These are phyloP conservation scores for Nasonia longicornis DNA, from an alignment of 1,140 invertebrate genomes.

Conservation along the genomic window DNA sequence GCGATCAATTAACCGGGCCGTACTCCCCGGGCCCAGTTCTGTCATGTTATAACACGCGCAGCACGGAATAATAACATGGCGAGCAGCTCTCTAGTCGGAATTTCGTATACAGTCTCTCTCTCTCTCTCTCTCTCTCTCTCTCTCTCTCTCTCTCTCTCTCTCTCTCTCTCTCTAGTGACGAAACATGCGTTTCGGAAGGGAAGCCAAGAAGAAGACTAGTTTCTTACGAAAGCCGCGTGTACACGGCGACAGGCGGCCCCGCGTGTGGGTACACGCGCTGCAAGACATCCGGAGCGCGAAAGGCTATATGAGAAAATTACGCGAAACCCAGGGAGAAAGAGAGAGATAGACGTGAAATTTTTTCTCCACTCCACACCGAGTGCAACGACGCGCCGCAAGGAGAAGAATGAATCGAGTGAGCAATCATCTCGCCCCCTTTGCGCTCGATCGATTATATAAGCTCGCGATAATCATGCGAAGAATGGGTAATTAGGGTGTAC, in stretches of 20 bases:
- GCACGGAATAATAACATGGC: background rate
- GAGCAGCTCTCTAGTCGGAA: background rate
- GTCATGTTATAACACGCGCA: background rate
- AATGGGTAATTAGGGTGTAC: slow-evolving; percentile 42
- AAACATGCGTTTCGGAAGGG: slow-evolving; percentile 42
- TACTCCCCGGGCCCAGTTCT: background rate
- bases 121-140: too few species aligned
- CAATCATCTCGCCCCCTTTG: slow-evolving; percentile 4
- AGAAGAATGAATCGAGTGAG: slow-evolving; percentile 34
- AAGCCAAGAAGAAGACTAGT: slow-evolving; percentile 37
- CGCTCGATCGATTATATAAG: slow-evolving; percentile 45
- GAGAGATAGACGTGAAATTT: background rate
- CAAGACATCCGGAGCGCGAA: slow-evolving; percentile 24
- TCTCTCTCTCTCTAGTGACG: background rate
- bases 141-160: background rate
- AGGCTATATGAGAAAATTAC: slow-evolving; percentile 40
- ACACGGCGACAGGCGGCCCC: background rate
- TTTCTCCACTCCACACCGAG: background rate
- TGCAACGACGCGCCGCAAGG: background rate
- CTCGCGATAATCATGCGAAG: slow-evolving; percentile 30
- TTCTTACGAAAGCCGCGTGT: slow-evolving; percentile 37
- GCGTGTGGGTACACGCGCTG: background rate
- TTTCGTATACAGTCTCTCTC: slow-evolving; percentile 4
- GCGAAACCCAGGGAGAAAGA: background rate
- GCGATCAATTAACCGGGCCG: slow-evolving; percentile 3